phyloP scores from a whole-genome alignment of 2,113 vertebrate species.

The Trogon surrucura region DNA sequence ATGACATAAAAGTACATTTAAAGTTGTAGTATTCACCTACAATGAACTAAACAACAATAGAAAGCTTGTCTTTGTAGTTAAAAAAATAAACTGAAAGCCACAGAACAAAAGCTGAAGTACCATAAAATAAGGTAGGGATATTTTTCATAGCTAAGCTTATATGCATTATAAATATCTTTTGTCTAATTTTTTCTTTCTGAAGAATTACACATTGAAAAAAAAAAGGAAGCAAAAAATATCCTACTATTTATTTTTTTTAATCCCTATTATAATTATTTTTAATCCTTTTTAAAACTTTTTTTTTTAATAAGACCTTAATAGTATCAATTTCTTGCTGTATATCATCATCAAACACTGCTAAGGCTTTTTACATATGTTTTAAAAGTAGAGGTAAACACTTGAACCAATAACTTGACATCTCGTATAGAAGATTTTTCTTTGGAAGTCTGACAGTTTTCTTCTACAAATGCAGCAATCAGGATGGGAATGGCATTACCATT shows the following conservation, averaged over 20 bases:
- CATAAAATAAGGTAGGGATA: neutral
- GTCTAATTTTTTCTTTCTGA: neutral
- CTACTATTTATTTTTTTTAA: neutral
- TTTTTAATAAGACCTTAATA: neutral
- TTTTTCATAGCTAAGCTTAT: conserved; percentile 19
- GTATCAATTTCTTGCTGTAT: neutral
- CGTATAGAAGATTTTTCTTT: neutral
- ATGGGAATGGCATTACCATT: neutral
- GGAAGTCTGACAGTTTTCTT: neutral
- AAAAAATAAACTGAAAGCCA: conserved; percentile 19
- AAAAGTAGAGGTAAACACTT: neutral
- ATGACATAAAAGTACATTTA: neutral
- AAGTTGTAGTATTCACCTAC: neutral
- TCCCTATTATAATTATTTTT: neutral
- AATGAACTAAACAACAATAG: conserved; percentile 4
- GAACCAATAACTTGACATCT: neutral
- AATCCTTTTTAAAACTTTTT: neutral
- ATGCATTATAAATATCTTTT: neutral
- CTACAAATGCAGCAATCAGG: neutral
- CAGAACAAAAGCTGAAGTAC: conserved; percentile 15
- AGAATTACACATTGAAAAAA: neutral
- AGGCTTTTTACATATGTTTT: neutral
- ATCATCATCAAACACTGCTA: neutral
- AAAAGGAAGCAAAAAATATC: neutral
- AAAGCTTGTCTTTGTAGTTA: neutral